A percentile compares a stretch with the other conserved stretches of the same genome.
These are phyloP conservation scores for Drosophila prosaltans DNA, from an alignment of 1,140 invertebrate genomes.

Conservation along the genomic window DNA sequence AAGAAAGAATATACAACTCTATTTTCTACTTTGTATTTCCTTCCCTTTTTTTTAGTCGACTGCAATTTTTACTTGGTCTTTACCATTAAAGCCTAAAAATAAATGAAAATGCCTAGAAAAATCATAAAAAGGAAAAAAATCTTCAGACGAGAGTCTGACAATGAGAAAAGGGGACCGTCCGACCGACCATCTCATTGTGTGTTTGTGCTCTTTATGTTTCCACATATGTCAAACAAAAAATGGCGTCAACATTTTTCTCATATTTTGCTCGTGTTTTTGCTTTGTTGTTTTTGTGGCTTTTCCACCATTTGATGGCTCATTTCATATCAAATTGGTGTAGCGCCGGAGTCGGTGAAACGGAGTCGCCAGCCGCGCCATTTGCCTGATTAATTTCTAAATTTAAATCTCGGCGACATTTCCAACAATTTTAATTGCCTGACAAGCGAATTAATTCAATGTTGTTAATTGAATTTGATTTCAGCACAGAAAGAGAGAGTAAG, in stretches of 20 bases:
- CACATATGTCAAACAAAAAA: conserved; percentile 67
- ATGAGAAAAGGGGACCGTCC: conserved; percentile 20
- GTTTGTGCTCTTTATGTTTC: conserved; percentile 50
- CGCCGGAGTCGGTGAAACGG: conserved; percentile 11
- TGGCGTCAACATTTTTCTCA: conserved; percentile 51
- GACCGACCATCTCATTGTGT: conserved; percentile 29
- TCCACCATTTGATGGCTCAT: conserved; percentile 65
- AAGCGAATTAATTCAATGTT: conserved; percentile 82
- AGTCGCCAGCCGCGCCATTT: conserved; percentile 43
- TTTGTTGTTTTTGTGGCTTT: neutral
- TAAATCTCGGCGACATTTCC: conserved; percentile 71
- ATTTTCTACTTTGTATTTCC: conserved; percentile 41
- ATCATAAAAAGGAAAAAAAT: conserved; percentile 48
- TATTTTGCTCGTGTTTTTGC: conserved; percentile 11
- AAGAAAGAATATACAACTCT: conserved; percentile 51
- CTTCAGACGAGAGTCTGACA: conserved; percentile 11
- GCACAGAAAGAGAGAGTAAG: conserved; percentile 26
- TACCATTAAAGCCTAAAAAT: conserved; percentile 57
- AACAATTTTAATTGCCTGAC: conserved; percentile 82
- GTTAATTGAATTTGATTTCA: conserved; percentile 82
- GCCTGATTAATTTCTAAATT: conserved; percentile 80
- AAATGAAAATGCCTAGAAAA: conserved; percentile 61
- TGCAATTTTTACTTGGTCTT: conserved; percentile 62
- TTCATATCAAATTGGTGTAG: conserved; percentile 62
- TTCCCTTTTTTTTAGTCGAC: conserved; percentile 32